Evolutionary conservation across 2,797 vertebrate species (phyloP).

Genomic region (Sphenopsis melanotis): DNA sequence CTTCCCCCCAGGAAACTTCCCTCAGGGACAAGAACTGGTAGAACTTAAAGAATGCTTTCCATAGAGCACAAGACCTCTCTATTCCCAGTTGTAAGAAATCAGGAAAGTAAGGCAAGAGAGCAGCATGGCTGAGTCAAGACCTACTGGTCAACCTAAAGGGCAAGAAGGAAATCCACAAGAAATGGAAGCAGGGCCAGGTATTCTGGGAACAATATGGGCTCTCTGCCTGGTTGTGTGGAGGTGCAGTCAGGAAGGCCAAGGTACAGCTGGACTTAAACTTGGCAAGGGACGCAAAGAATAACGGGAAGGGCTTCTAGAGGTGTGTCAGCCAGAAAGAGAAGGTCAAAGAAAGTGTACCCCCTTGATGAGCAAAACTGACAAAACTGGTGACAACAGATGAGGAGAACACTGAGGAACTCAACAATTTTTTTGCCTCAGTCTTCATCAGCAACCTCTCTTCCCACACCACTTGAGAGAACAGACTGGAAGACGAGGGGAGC

Average conservation of each 20-base stretch:
- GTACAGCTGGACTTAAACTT: not conserved
- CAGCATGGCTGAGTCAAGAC: not conserved
- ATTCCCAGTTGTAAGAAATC: not conserved
- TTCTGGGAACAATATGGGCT: not conserved
- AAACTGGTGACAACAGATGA: not conserved
- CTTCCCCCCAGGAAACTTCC: not conserved
- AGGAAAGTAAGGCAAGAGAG: not conserved
- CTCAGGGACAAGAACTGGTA: not conserved
- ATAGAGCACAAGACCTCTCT: not conserved
- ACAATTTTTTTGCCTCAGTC: not conserved
- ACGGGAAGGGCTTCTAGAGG: not conserved
- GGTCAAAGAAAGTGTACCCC: not conserved
- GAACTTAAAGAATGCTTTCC: not conserved
- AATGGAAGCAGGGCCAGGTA: not conserved
- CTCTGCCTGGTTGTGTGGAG: not conserved
- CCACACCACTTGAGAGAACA: not conserved
- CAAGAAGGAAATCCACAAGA: not conserved
- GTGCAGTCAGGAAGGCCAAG: not conserved
- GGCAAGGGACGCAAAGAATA: not conserved
- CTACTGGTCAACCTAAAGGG: not conserved
- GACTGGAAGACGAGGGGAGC: rapidly evolving
- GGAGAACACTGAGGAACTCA: not conserved
- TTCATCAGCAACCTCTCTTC: not conserved
- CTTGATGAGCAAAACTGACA: not conserved
- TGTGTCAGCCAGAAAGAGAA: not conserved